These are phyloP conservation scores for Ceramica pisi DNA, from an alignment of 2,888 invertebrate genomes.

Conservation along the genomic window DNA sequence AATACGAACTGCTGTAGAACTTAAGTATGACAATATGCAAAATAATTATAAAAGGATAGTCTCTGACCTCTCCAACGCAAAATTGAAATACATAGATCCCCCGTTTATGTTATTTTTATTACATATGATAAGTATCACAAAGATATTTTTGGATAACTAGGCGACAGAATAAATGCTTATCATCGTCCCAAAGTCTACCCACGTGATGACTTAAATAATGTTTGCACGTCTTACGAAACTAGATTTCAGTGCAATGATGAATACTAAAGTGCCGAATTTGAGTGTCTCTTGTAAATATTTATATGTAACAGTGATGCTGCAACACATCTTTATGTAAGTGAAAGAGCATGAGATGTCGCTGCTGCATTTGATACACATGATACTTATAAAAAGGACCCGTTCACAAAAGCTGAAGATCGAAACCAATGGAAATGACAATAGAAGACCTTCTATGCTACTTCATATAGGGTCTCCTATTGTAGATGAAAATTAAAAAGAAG, in stretches of 20 bases:
- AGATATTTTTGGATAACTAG: slow-evolving; percentile 58
- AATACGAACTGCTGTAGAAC: no score
- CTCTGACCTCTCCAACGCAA: slow-evolving; percentile 23
- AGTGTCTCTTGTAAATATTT: slow-evolving; percentile 32
- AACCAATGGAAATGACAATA: background rate
- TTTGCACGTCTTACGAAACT: slow-evolving; percentile 57
- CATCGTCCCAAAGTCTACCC: slow-evolving; percentile 53
- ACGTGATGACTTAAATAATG: slow-evolving; percentile 57
- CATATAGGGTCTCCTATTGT: no score
- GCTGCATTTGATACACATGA: background rate
- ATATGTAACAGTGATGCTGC: slow-evolving; percentile 33
- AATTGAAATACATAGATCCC: slow-evolving; percentile 38
- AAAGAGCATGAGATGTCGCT: slow-evolving; percentile 8
- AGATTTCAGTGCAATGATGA: slow-evolving; percentile 63
- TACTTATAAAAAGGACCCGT: background rate
- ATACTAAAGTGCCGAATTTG: slow-evolving; percentile 58
- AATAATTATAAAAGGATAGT: background rate
- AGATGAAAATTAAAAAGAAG: background rate
- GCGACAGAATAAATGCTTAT: slow-evolving; percentile 62
- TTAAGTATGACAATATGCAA: background rate
- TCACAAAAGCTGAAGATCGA: background rate
- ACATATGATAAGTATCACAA: slow-evolving; percentile 54
- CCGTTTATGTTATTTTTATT: slow-evolving; percentile 58
- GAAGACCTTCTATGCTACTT: background rate
- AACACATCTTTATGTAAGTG: slow-evolving; percentile 31